A percentile compares a stretch with the other conserved stretches of the same genome.
Evolutionary conservation across 2,888 invertebrate species (phyloP).

Genomic region (Eurytoma adleriae): DNA sequence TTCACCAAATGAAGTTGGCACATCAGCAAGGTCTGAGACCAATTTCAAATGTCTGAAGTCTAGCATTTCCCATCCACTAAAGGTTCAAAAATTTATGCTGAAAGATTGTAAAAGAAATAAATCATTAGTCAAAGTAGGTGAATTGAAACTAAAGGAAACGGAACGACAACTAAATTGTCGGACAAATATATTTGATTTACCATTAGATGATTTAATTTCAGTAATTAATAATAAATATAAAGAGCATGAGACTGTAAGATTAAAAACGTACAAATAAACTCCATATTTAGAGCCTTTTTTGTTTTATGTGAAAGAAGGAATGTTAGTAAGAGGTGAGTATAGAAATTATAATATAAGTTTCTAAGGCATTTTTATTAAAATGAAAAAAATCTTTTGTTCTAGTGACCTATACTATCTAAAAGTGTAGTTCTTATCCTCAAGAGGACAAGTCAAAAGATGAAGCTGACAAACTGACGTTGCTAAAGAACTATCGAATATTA

Average conservation of each 20-base stretch:
- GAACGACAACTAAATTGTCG: background rate
- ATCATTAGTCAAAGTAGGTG: background rate
- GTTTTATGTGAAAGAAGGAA: background rate
- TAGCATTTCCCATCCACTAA: background rate
- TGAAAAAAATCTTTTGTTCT: too few species aligned
- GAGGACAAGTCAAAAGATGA: too few species aligned
- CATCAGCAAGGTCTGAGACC: background rate
- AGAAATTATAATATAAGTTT: too few species aligned
- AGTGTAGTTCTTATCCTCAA: too few species aligned
- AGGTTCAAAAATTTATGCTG: slow-evolving; percentile 3
- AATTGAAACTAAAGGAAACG: background rate
- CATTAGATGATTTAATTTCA: background rate
- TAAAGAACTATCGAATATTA: background rate
- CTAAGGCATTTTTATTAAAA: too few species aligned
- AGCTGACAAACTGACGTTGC: too few species aligned
- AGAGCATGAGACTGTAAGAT: background rate
- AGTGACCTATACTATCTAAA: too few species aligned
- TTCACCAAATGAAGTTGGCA: slow-evolving; percentile 1
- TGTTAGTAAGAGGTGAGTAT: background rate
- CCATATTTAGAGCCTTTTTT: too few species aligned
- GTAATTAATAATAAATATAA: background rate
- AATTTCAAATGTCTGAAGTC: background rate
- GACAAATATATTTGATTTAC: background rate
- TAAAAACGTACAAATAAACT: background rate
- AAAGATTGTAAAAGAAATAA: slow-evolving; percentile 1